Evolutionary conservation across 2,888 invertebrate species (phyloP), one percentile per base, ranked within the genome.

Genomic region (Trichogramma evanescens): DNA sequence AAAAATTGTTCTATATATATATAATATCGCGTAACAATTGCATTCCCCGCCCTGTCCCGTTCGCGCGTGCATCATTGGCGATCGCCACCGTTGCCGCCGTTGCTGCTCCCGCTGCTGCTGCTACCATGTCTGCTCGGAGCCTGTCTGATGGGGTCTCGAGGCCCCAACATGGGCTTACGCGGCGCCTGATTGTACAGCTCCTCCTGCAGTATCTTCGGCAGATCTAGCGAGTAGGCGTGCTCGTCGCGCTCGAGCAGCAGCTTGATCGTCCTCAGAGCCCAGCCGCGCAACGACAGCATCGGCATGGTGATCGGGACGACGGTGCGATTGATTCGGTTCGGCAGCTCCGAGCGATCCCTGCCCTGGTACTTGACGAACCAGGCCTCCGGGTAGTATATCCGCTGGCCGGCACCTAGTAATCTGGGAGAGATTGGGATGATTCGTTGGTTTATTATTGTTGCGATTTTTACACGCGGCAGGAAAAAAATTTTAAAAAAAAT

Each of bases 381-480:
- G 4, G 70, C 66, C 54, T 68, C 65, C 43, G 77, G 76, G 56
- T 71, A 72, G 69, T 68, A 77, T 46, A 76, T 74, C 38, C 70
- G 66, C 59, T 63, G 64, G n/a, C 73, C 70, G 40, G 71, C 67
- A 9, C 67, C 72, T 52, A 62, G 59, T 56, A 71, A 76, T 65
- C 77, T 77, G 68, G 6, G 63, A 48, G 26, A 13, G 46, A 43
- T 39, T 13, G 1, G 13, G 13, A 13, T 2, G 13, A 13, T 13
- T 13, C 13, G 13, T 13, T 13, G 13, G 13, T 13, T 13, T 13
- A 13, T 13, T 13, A 13, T 13, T 13, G 13, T 13, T 13, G 13
- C 13, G 13, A 13, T 13, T 13, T 13, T 13, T 13, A 13, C 13
- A 13, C 13, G 13, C 13, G 13, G 13, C 1, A 13, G 13, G 2